Evolutionary conservation across 1,140 invertebrate species (phyloP).

Genomic region (Dreissena polymorpha): DNA sequence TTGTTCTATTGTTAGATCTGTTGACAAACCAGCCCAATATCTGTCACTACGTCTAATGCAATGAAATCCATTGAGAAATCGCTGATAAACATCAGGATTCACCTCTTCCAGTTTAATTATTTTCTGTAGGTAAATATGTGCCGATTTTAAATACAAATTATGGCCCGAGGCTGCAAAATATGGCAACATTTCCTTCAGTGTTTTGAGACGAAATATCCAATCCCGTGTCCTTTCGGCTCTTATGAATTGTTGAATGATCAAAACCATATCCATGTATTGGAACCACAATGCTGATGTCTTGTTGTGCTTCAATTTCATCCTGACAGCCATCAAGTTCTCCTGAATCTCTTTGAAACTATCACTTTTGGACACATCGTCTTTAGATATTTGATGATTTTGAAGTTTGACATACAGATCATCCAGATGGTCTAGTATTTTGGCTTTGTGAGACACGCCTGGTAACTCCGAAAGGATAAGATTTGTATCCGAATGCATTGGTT

Average conservation of each 20-base stretch:
- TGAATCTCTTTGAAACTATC: not conserved
- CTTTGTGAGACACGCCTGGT: too few relatives aligned
- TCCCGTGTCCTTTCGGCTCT: constrained; percentile 65
- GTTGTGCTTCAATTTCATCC: not conserved
- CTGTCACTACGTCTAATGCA: constrained; percentile 67
- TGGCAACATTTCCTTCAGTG: constrained; percentile 76
- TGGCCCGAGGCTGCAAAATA: constrained; percentile 79
- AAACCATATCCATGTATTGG: constrained; percentile 64
- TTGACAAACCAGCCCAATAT: constrained; percentile 78
- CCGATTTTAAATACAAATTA: constrained; percentile 79
- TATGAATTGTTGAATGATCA: constrained; percentile 60
- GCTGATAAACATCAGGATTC: constrained; percentile 15
- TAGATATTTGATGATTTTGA: not conserved
- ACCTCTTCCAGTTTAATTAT: constrained; percentile 17
- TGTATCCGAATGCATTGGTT: too few relatives aligned
- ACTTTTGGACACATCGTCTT: not conserved
- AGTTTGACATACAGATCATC: not conserved
- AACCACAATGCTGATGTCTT: constrained; percentile 53
- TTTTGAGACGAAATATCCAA: constrained; percentile 56
- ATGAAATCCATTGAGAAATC: constrained; percentile 36
- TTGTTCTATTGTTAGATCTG: constrained; percentile 52
- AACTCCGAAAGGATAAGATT: too few relatives aligned
- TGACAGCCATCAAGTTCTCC: not conserved
- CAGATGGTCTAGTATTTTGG: not conserved
- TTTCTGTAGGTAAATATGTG: constrained; percentile 27